Evolutionary conservation across 2,797 vertebrate species (phyloP).

Genomic region (Sciurus vulgaris): DNA sequence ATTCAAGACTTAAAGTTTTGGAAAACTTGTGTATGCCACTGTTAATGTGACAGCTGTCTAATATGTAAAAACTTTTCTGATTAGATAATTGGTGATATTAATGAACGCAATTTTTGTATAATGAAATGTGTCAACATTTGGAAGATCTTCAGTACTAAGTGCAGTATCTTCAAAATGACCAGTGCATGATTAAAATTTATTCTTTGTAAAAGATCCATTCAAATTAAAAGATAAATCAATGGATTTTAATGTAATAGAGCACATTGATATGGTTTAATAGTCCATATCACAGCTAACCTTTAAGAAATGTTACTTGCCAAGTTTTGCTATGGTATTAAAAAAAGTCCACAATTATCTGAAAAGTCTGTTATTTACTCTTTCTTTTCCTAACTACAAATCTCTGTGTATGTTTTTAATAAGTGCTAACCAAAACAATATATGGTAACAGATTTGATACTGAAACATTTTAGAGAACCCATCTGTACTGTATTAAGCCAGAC

Average conservation of each 20-base stretch:
- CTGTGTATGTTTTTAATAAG: neutral
- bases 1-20: constrained; percentile 6
- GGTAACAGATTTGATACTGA: neutral
- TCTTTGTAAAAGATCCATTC: neutral
- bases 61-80: neutral
- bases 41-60: neutral
- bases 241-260: constrained; percentile 5
- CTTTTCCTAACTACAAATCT: neutral
- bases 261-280: neutral
- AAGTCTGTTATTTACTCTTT: constrained; percentile 11
- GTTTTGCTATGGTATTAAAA: constrained; percentile 66
- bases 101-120: constrained; percentile 32
- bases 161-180: constrained; percentile 16
- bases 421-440: neutral
- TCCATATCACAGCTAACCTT: neutral
- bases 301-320: constrained; percentile 56
- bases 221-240: neutral
- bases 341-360: neutral
- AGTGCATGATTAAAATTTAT: neutral
- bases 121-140: constrained; percentile 51
- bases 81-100: constrained; percentile 6
- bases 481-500: neutral
- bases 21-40: neutral
- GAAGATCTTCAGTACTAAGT: neutral
- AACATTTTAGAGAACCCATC: neutral